Conservation (phyloP, 2,113 vertebrate genomes). For the Halcyon senegalensis region DNA sequence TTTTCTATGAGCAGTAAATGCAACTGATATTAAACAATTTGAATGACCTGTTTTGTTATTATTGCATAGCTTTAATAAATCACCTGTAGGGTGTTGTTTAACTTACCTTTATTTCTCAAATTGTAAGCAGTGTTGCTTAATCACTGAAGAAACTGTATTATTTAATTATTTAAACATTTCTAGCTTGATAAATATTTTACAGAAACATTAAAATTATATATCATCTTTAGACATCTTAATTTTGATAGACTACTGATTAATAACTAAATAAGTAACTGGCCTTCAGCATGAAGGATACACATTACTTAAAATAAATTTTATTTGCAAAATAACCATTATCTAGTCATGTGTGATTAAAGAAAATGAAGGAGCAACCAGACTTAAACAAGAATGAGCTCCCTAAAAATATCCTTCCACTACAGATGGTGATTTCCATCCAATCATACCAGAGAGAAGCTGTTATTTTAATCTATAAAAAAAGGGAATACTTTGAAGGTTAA, state of each 20-base stretch:
- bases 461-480: constrained; percentile 16
- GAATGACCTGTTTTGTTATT: background rate
- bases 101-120: background rate
- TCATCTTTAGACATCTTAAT: background rate
- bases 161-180: background rate
- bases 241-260: background rate
- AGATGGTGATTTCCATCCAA: background rate
- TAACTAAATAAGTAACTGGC: background rate
- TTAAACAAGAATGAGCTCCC: background rate
- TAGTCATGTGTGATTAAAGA: background rate
- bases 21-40: background rate
- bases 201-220: background rate
- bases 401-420: background rate
- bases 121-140: background rate
- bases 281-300: background rate
- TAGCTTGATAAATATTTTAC: background rate
- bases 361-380: background rate
- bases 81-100: background rate
- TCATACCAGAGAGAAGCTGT: background rate
- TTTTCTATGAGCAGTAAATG: background rate
- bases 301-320: background rate
- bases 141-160: background rate
- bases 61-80: background rate
- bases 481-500: background rate
- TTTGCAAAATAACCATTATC: background rate